phyloP scores from a whole-genome alignment of 2,888 invertebrate species.

The Ptycholaimellus sp. region DNA sequence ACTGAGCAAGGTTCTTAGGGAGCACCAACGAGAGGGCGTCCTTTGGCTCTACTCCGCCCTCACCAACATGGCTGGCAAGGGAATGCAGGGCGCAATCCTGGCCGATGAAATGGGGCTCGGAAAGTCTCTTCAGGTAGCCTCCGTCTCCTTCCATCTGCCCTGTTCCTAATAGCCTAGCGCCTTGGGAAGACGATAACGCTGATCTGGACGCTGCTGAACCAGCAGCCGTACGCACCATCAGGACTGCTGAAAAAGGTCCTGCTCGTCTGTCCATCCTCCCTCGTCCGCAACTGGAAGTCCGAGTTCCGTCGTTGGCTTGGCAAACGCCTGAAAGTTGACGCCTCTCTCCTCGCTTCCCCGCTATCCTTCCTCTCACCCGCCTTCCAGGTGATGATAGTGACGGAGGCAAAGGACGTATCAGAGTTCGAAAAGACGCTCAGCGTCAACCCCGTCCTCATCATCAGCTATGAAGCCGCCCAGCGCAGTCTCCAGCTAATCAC shows the following conservation, averaged over 20 bases:
- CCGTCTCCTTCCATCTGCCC: too few species aligned
- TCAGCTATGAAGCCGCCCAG: slow-evolving; percentile 46
- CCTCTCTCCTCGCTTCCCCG: not conserved
- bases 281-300: slow-evolving; percentile 42
- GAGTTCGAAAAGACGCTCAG: slow-evolving; percentile 1
- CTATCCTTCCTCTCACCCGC: not conserved
- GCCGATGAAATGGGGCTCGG: slow-evolving; percentile 51
- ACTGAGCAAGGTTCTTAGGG: slow-evolving; percentile 35
- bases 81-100: slow-evolving; percentile 38
- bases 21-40: slow-evolving; percentile 42
- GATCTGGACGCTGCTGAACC: slow-evolving; percentile 41
- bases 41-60: slow-evolving; percentile 42
- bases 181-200: slow-evolving; percentile 42
- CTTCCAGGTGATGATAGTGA: not conserved
- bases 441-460: slow-evolving; percentile 38
- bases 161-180: too few species aligned
- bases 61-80: slow-evolving; percentile 29
- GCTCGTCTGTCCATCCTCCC: slow-evolving; percentile 43
- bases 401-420: slow-evolving; percentile 1
- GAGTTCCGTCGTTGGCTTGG: slow-evolving; percentile 47
- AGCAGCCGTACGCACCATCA: slow-evolving; percentile 27
- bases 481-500: slow-evolving; percentile 19
- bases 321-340: slow-evolving; percentile 33
- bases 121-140: slow-evolving; percentile 45
- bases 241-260: slow-evolving; percentile 40